These are phyloP conservation scores for Lordiphosa stackelbergi DNA, from an alignment of 1,140 invertebrate species.

Conservation along the genomic window DNA sequence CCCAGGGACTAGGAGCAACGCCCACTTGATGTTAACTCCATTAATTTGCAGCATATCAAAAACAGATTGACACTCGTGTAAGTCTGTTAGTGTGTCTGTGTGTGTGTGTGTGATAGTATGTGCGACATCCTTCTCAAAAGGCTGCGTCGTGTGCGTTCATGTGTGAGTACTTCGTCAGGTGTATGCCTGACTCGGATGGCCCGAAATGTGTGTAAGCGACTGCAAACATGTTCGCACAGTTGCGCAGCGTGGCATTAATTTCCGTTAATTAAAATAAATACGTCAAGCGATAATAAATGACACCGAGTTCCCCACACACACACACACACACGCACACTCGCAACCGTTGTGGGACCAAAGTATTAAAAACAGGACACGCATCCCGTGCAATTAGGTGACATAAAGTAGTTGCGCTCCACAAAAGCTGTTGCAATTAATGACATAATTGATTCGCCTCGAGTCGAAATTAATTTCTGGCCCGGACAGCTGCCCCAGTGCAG, in stretches of 20 bases:
- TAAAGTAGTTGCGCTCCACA: slow-evolving; percentile 13
- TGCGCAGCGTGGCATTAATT: slow-evolving; percentile 71
- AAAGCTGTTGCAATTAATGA: slow-evolving; percentile 45
- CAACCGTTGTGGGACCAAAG: too few relatives aligned
- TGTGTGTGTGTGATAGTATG: slow-evolving; percentile 2
- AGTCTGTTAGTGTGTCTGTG: slow-evolving; percentile 11
- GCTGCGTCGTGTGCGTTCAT: slow-evolving; percentile 37
- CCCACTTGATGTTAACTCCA: slow-evolving; percentile 45
- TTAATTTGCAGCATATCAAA: slow-evolving; percentile 58
- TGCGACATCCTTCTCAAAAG: slow-evolving; percentile 37
- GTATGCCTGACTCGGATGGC: slow-evolving; percentile 23
- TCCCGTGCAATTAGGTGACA: slow-evolving; percentile 16
- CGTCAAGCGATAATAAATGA: slow-evolving; percentile 73
- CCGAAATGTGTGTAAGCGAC: slow-evolving; percentile 57
- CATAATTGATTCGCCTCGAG: slow-evolving; percentile 53
- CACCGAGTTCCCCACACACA: slow-evolving; percentile 38
- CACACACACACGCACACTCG: slow-evolving; percentile 1
- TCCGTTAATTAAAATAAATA: slow-evolving; percentile 76
- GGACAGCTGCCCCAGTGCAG: slow-evolving; percentile 29
- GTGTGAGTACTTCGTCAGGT: slow-evolving; percentile 38
- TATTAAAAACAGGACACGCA: too few relatives aligned
- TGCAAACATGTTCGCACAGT: slow-evolving; percentile 64
- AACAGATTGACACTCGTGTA: slow-evolving; percentile 54
- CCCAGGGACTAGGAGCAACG: background rate
- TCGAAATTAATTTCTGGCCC: slow-evolving; percentile 45